Evolutionary conservation across 1,140 invertebrate genomes (phyloP).

Genomic region (Andrena cerasifolii): DNA sequence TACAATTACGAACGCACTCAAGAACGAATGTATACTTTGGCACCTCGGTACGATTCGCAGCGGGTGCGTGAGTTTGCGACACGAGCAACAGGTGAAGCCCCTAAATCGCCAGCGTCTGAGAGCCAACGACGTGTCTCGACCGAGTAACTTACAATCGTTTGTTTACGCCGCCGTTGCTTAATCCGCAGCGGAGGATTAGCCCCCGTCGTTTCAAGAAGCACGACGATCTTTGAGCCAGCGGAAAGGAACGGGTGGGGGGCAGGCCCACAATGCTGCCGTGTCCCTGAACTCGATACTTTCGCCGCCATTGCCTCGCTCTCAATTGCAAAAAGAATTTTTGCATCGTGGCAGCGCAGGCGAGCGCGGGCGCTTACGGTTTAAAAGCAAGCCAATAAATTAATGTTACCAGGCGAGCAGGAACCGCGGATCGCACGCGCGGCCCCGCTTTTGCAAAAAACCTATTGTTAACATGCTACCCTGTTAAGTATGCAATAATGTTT

Average conservation of each 20-base stretch:
- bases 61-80: too few species aligned
- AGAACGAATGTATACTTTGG: too few species aligned
- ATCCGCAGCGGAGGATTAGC: background rate
- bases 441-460: conserved; percentile 65
- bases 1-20: too few species aligned
- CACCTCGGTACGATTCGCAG: too few species aligned
- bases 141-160: background rate
- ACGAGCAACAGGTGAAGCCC: too few species aligned
- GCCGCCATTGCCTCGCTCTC: conserved; percentile 52
- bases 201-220: background rate
- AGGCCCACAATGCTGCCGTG: background rate
- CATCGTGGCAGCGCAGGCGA: conserved; percentile 30
- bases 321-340: conserved; percentile 47
- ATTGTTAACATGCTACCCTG: conserved; percentile 60
- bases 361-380: conserved; percentile 14
- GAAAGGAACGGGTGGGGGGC: background rate
- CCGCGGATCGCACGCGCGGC: background rate
- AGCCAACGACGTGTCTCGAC: too few species aligned
- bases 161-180: background rate
- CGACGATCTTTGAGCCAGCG: background rate
- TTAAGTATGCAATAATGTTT: conserved; percentile 61
- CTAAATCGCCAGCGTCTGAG: too few species aligned
- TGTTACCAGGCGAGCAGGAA: conserved; percentile 60
- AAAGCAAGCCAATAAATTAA: conserved; percentile 62
- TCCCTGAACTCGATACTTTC: conserved; percentile 66